Evolutionary conservation across 2,888 invertebrate species (phyloP).

Genomic region (Cheilosia variabilis): DNA sequence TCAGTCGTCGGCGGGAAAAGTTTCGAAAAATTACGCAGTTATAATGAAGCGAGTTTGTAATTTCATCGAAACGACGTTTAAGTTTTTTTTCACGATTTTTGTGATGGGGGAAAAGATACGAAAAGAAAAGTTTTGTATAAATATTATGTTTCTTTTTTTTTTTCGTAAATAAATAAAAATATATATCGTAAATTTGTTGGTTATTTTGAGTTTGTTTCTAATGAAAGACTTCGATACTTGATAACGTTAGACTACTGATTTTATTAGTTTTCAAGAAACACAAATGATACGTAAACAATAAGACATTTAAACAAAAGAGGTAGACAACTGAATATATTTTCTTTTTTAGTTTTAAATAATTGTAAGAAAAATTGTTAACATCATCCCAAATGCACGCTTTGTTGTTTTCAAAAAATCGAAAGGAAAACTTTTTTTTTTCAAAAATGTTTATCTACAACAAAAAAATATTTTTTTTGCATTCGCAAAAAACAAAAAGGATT

Average conservation of each 20-base stretch:
- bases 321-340: constrained; percentile 26
- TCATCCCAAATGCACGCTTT: constrained; percentile 74
- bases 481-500: constrained; percentile 56
- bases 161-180: constrained; percentile 31
- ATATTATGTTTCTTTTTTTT: constrained; percentile 68
- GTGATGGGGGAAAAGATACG: constrained; percentile 74
- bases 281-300: constrained; percentile 60
- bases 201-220: constrained; percentile 47
- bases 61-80: constrained; percentile 76
- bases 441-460: constrained; percentile 48
- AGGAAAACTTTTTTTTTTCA: constrained; percentile 9
- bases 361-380: constrained; percentile 53
- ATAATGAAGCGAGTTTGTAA: constrained; percentile 68
- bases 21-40: constrained; percentile 73
- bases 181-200: constrained; percentile 23
- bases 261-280: constrained; percentile 38
- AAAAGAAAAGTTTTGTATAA: constrained; percentile 71
- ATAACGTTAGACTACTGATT: constrained; percentile 55
- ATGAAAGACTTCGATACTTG: constrained; percentile 64
- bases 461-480: constrained; percentile 54
- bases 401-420: constrained; percentile 68
- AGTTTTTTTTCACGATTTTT: constrained; percentile 62
- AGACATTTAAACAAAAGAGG: constrained; percentile 46
- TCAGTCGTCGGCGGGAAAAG: constrained; percentile 38
- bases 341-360: constrained; percentile 12